Percentiles rank a stretch among this genome's conserved stretches.
phyloP scores from a whole-genome alignment of 2,888 invertebrate species.

The Julus scandinavius region DNA sequence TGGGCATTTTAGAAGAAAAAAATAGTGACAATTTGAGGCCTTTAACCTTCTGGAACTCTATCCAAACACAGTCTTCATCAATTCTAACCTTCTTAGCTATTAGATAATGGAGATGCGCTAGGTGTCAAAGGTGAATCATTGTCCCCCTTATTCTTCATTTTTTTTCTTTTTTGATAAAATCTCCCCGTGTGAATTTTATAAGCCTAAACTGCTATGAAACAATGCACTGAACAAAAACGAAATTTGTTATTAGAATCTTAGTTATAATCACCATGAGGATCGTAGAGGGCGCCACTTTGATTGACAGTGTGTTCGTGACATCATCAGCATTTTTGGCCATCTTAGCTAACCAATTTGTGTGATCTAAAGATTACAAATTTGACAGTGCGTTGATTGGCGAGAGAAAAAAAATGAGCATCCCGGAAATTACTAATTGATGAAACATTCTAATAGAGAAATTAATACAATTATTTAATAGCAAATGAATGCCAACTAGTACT shows the following conservation, averaged over 20 bases:
- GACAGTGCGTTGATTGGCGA: too few species aligned
- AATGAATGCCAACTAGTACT: too few species aligned
- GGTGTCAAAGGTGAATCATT: constrained; percentile 13
- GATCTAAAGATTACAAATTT: background rate
- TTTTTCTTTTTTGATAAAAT: background rate
- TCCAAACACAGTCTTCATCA: constrained; percentile 40
- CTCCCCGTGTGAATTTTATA: background rate
- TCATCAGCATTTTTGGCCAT: background rate
- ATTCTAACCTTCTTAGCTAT: constrained; percentile 30
- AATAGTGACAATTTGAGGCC: constrained; percentile 36
- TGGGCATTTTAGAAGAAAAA: background rate
- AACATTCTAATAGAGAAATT: too few species aligned
- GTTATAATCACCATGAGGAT: background rate
- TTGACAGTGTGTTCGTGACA: background rate
- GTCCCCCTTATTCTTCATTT: background rate
- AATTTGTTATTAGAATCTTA: background rate
- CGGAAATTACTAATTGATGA: too few species aligned
- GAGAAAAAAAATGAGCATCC: too few species aligned
- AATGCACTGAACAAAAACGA: background rate
- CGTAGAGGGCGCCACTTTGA: background rate
- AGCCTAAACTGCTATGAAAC: background rate
- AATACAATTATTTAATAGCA: too few species aligned
- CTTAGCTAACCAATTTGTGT: background rate
- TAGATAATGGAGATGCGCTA: constrained; percentile 25
- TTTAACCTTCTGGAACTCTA: constrained; percentile 26